Evolutionary conservation across 2,797 vertebrate species (phyloP).

Genomic region (Poliocrania exsul): DNA sequence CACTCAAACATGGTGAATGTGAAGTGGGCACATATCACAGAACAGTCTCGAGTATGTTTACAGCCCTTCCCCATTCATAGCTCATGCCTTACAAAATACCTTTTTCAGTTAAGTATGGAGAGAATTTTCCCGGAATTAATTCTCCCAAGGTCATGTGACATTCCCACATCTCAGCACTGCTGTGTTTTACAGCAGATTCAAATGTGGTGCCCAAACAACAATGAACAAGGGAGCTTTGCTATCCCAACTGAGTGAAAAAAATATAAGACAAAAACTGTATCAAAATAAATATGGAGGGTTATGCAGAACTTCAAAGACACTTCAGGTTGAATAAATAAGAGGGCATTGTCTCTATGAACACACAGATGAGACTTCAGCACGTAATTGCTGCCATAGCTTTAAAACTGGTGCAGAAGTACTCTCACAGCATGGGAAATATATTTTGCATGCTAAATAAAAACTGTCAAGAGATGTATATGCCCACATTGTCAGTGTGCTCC

Average conservation of each 20-base stretch:
- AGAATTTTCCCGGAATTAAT: background rate
- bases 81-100: background rate
- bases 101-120: background rate
- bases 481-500: background rate
- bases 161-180: background rate
- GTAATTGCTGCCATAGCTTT: background rate
- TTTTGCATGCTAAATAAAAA: slow-evolving; percentile 35
- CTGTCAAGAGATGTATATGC: slow-evolving; percentile 1
- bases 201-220: background rate
- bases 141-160: background rate
- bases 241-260: background rate
- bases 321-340: background rate
- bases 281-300: background rate
- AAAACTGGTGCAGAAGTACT: background rate
- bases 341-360: background rate
- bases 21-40: background rate
- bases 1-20: background rate
- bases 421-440: background rate
- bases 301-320: background rate
- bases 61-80: background rate
- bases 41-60: background rate
- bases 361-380: background rate
- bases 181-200: background rate
- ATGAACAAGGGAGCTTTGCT: background rate
- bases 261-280: background rate